Percentiles rank a stretch among this genome's conserved stretches.
Evolutionary conservation across 53 echinoderm and acorn worm genomes (phyloP).

Genomic region (Echinometra lucunter): DNA sequence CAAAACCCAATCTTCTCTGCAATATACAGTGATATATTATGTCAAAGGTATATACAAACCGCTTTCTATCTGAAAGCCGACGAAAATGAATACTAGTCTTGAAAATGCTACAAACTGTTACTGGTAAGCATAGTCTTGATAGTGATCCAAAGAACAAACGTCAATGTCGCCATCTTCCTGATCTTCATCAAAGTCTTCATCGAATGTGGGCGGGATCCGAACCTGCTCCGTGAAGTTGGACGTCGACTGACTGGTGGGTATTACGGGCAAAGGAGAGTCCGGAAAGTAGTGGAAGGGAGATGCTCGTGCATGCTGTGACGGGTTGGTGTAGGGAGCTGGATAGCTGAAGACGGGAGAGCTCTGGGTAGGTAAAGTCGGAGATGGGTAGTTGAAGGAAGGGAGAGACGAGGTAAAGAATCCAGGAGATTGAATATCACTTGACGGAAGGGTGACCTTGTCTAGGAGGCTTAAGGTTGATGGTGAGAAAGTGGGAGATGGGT

Average conservation of each 20-base stretch:
- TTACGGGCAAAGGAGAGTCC: not conserved
- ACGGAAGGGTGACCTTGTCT: not conserved
- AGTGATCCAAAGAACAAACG: slow-evolving; percentile 24
- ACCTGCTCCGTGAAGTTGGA: slow-evolving; percentile 13
- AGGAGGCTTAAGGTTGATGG: slow-evolving; percentile 15
- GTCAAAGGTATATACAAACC: not conserved
- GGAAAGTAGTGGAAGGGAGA: not conserved
- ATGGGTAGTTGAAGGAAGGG: slow-evolving; percentile 49
- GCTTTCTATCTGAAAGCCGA: not conserved
- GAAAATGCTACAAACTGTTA: not conserved
- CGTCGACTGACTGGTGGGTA: not conserved
- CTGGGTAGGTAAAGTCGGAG: slow-evolving; percentile 50
- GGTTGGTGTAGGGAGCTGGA: slow-evolving; percentile 47
- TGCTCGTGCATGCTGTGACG: not conserved
- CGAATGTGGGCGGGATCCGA: slow-evolving; percentile 33
- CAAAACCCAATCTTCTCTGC: not conserved
- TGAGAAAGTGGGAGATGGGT: slow-evolving; percentile 46
- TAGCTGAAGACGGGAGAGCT: slow-evolving; percentile 34
- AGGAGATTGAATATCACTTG: slow-evolving; percentile 33
- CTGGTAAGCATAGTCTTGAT: slow-evolving; percentile 18
- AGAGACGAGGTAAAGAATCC: slow-evolving; percentile 54
- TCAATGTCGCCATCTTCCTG: slow-evolving; percentile 24
- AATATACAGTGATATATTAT: too few species aligned
- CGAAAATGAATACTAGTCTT: not conserved
- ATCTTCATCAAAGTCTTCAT: slow-evolving; percentile 15